Evolutionary conservation across 2,888 invertebrate species (phyloP), one percentile per base, ranked within the genome.

Genomic region (Lordiphosa fenestrarum): DNA sequence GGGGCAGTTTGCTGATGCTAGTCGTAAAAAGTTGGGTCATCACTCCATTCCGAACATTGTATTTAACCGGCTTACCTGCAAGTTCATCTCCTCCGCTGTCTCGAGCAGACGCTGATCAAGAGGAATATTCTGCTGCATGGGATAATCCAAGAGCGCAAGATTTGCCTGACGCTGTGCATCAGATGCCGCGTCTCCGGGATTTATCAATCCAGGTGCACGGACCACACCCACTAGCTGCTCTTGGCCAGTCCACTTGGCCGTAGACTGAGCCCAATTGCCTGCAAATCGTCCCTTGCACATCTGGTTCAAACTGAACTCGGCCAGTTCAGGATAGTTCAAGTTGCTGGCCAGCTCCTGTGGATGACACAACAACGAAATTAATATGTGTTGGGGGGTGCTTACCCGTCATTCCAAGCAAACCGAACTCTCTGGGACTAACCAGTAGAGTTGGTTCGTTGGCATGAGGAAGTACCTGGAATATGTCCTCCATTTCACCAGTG

Each of bases 211-310:
- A 51, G 82, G 86, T 30, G 81, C 84, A 61, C 87, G 86, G 13
- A 88, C 84, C 33, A 77, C 83, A 37, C 84, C 80, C 54, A 87
- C 74, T 40, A 88, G 60, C 64, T 87, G 88, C 60, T 87, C 88
- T 62, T 88, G 87, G 12, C 84, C 86, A 19, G 84, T 71, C 87
- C 87, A 87, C 60, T 87, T 87, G 13, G 72, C 80, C 4, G 87
- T 63, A 21, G 84, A 53, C 25, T 78, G 78, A 23, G 84, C 74
- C 89, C 89, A 89, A 56, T 88, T 87, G 2, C 88, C 86, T 47
- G 88, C 84, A 83, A 90, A 90, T 40, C 90, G 86, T 2, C 87
- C 87, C 72, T 89, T 90, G 68, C 90, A 90, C 69, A 90, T 87
- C 39, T 89, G 87, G 78, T 90, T 89, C 39, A 90, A 84, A 37